phyloP scores from a whole-genome alignment of 2,888 invertebrate genomes.

The Scaptomyza flava region DNA sequence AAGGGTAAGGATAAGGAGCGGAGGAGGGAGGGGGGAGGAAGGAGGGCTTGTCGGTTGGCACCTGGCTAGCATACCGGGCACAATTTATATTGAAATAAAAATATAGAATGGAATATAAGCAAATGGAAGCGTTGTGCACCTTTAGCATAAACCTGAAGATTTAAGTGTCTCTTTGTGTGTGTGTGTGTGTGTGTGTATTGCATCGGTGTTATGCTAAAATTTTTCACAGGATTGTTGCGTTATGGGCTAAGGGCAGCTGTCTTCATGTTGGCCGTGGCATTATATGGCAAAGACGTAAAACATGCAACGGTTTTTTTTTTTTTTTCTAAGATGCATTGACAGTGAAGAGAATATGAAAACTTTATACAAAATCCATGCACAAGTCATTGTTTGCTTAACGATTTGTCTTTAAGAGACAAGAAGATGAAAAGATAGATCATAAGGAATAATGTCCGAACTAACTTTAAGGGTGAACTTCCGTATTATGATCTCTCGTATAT shows the following conservation, averaged over 20 bases:
- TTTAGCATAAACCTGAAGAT: conserved; percentile 73
- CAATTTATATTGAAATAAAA: conserved; percentile 73
- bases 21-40: not conserved
- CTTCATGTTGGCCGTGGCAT: conserved; percentile 48
- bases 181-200: conserved; percentile 22
- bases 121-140: conserved; percentile 62
- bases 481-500: too few relatives aligned
- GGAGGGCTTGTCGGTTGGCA: conserved; percentile 13
- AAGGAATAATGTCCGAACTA: not conserved
- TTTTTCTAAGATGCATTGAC: conserved; percentile 42
- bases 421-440: too few relatives aligned
- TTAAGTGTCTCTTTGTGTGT: conserved; percentile 32
- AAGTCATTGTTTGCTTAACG: conserved; percentile 1
- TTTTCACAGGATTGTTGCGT: conserved; percentile 11
- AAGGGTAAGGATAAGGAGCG: not conserved
- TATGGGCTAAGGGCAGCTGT: conserved; percentile 45
- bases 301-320: conserved; percentile 53
- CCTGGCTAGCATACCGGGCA: conserved; percentile 43
- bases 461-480: too few relatives aligned
- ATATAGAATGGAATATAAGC: conserved; percentile 53
- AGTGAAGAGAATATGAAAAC: conserved; percentile 26
- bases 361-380: conserved; percentile 7
- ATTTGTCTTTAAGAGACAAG: not conserved
- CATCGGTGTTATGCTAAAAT: conserved; percentile 52
- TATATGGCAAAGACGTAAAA: conserved; percentile 55